A percentile compares a stretch with the other conserved stretches of the same genome.
These are phyloP conservation scores for Celastrina argiolus DNA, from an alignment of 2,888 invertebrate genomes.

Conservation along the genomic window DNA sequence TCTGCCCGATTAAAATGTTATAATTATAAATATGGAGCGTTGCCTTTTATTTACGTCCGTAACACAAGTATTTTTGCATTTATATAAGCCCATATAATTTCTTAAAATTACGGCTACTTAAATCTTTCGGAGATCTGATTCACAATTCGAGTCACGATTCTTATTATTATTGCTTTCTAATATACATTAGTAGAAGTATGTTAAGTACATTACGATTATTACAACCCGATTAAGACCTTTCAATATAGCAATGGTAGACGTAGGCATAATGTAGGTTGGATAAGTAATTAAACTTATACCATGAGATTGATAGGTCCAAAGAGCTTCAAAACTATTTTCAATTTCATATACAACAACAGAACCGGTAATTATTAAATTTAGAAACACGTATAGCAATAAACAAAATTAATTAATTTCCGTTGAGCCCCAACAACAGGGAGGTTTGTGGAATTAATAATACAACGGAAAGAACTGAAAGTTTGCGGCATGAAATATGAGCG, in stretches of 20 bases:
- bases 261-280: too few relatives aligned
- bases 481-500: slow-evolving; percentile 19
- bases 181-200: not conserved
- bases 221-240: too few relatives aligned
- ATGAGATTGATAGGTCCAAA: not conserved
- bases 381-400: slow-evolving; percentile 16
- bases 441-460: slow-evolving; percentile 18
- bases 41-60: too few relatives aligned
- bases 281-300: too few relatives aligned
- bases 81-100: slow-evolving; percentile 35
- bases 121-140: not conserved
- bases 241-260: too few relatives aligned
- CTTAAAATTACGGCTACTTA: slow-evolving; percentile 31
- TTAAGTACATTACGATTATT: not conserved
- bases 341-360: not conserved
- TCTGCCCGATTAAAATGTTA: too few relatives aligned
- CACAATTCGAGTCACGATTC: slow-evolving; percentile 5
- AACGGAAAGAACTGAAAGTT: slow-evolving; percentile 18
- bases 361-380: slow-evolving; percentile 4
- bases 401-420: slow-evolving; percentile 12
- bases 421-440: not conserved
- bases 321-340: not conserved
- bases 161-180: not conserved
- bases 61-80: slow-evolving; percentile 42
- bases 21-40: too few relatives aligned